phyloP scores from a whole-genome alignment of 2,797 vertebrate species.

The Cyclura pinguis region DNA sequence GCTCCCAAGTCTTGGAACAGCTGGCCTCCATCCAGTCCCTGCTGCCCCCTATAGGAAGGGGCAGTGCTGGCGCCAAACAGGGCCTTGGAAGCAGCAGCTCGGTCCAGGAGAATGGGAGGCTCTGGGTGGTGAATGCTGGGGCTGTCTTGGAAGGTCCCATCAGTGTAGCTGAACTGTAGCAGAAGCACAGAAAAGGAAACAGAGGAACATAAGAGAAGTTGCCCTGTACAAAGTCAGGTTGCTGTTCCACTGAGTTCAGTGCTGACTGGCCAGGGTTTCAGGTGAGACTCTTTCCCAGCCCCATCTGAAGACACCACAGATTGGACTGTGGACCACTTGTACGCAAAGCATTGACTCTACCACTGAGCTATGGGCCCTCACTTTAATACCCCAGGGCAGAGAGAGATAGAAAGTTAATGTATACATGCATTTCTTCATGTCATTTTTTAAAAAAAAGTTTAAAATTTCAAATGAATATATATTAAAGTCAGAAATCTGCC shows the following conservation, averaged over 20 bases:
- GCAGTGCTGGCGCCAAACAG: slow-evolving; percentile 71
- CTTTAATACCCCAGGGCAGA: not conserved
- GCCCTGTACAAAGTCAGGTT: not conserved
- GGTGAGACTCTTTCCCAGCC: not conserved
- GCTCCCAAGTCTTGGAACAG: slow-evolving; percentile 88
- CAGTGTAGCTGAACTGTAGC: slow-evolving; percentile 88
- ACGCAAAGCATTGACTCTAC: no score
- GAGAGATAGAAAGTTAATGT: not conserved
- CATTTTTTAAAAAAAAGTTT: no score
- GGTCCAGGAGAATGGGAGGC: slow-evolving; percentile 66
- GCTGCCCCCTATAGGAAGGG: slow-evolving; percentile 74
- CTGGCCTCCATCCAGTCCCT: slow-evolving; percentile 79
- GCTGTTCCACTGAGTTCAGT: not conserved
- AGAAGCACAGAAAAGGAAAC: slow-evolving; percentile 17
- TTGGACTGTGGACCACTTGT: no score
- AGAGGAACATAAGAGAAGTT: not conserved
- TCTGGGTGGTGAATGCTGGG: slow-evolving; percentile 57
- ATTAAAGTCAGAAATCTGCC: not conserved
- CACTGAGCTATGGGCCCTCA: no score
- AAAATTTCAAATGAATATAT: not conserved
- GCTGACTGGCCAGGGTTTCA: not conserved
- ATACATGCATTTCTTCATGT: not conserved
- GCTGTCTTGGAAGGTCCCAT: slow-evolving; percentile 68
- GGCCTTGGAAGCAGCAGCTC: slow-evolving; percentile 65
- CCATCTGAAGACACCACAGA: not conserved